A percentile compares a stretch with the other conserved stretches of the same genome.
These are phyloP conservation scores for Doris montereyensis DNA, from an alignment of 2,888 invertebrate species.

Conservation along the genomic window DNA sequence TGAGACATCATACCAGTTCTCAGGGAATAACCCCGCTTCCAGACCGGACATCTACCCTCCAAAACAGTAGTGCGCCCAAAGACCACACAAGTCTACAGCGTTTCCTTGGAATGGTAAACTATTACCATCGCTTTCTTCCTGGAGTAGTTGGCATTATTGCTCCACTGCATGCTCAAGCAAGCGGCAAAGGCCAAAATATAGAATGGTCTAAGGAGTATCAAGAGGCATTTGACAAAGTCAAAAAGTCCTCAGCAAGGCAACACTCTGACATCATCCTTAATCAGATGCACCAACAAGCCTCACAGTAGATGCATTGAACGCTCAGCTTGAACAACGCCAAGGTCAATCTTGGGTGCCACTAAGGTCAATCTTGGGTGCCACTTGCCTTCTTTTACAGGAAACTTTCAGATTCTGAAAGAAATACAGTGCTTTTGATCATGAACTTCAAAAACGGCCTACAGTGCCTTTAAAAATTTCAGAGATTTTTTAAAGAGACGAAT, in stretches of 20 bases:
- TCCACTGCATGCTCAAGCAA: constrained; percentile 33
- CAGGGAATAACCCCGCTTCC: constrained; percentile 26
- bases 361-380: constrained; percentile 20
- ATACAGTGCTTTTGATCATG: not conserved
- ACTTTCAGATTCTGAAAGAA: constrained; percentile 21
- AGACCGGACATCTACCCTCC: constrained; percentile 9
- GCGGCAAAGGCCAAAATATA: constrained; percentile 32
- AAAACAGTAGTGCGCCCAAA: not conserved
- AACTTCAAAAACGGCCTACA: not conserved
- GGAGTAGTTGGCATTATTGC: constrained; percentile 6
- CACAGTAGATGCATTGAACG: constrained; percentile 35
- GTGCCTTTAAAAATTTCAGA: not conserved
- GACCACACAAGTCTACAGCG: constrained; percentile 23
- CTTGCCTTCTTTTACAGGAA: constrained; percentile 35
- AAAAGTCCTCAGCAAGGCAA: constrained; percentile 18
- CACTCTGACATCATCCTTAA: constrained; percentile 25
- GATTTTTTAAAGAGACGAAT: not conserved
- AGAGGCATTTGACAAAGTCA: constrained; percentile 28
- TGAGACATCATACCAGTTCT: constrained; percentile 28
- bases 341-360: constrained; percentile 22
- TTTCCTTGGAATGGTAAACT: constrained; percentile 36
- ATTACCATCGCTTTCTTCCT: constrained; percentile 37
- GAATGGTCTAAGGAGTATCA: constrained; percentile 26
- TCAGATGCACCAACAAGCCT: constrained; percentile 22
- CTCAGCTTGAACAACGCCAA: constrained; percentile 21